Base-by-base conservation (phyloP, 2,797 vertebrate genomes). In the Gila robusta region DNA sequence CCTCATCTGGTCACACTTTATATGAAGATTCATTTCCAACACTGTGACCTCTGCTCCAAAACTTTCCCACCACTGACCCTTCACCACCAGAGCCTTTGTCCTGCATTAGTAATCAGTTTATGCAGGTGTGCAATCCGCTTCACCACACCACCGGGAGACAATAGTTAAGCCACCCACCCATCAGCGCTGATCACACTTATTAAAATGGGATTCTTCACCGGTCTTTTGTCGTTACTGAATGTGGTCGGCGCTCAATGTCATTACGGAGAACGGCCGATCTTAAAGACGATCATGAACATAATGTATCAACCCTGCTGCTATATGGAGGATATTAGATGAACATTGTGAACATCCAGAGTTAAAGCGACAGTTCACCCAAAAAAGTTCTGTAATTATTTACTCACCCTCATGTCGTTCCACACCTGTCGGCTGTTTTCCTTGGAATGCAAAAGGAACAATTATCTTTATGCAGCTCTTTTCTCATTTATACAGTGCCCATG, bases 71-170 rank as follows among this genome's bases (percentile, higher is more conserved):
- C 85, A 77, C 87, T 92, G 91, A 94, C 91, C 94, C 89, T 71
- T 87, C 88, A 83, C 92, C 92, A 95, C 93, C 95, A 95, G 94
- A 93, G 94, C 94, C 94, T 96, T 95, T 96, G 95, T 96, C 94
- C 95, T 92, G 94, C 95, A 95, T 96, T 95, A 93, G 92, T 97
- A 98, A 98, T 98, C 97, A 97, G 96, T 97, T 97, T 97, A 93
- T 94, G 93, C 93, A 93, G 93, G 91, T 90, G 91, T 95, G 94
- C 96, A 96, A 96, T 98, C 96, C 96, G 91, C 92, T 92, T 91
- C 85, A 91, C 90, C 72, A 89, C 81, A 62, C 71, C 47, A 78
- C 23, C 86, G 81, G 41, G 77, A 91, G 90, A 94, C 93, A 94
- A 94, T 92, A 90, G 91, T 93, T 93, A 90, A 89, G 82, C 86